Base-by-base conservation (phyloP, 1,140 invertebrate genomes). In the Scaptodrosophila lebanonensis region DNA sequence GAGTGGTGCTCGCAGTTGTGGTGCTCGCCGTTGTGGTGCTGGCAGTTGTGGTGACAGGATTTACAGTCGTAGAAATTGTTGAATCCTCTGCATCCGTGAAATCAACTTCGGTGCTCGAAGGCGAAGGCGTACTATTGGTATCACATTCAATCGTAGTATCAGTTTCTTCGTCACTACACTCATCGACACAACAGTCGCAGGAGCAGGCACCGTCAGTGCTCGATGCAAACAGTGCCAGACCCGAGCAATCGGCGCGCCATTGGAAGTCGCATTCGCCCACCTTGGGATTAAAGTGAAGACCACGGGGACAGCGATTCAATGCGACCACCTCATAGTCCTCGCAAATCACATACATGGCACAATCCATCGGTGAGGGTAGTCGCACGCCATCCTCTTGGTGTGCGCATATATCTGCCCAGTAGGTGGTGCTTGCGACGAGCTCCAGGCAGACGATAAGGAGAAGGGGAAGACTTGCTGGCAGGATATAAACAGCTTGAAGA, bases 211-310 rank as follows among this genome's bases (percentile, higher is more conserved):
- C 65, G 9, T 44, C 50, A 0, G 9, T 1, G n/a, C 5, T 43
- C n/a, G n/a, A n/a, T n/a, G 48, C 66, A 12, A 70, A 70, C 2
- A 60, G 32, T 2, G 36, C 48, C 0, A 69, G 30, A 8, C 50
- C 50, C 4, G 30, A 38, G 39, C 73, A 79, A 5, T 52, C 67
- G 11, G 75, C 73, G 16, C 73, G 53, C 75, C 73, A 82, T 29
- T 82, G 75, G 16, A 69, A 79, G 13, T 79, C 73, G 13, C 73
- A 79, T 36, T 79, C 73, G 1, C 68, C 36, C 9, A 79, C 25
- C 9, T 56, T n/a, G 1, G 30, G 30, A 56, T 79, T 79, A 20
- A 79, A 79, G 36, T 79, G 73, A 3, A 79, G 53, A 2, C 73
- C 73, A 2, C 65, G 59, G 1, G 73, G 73, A 22, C 73, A 79